Base-by-base conservation (phyloP, 92 coral and sea anemone genomes). In the Anthopleura xanthogrammica region DNA sequence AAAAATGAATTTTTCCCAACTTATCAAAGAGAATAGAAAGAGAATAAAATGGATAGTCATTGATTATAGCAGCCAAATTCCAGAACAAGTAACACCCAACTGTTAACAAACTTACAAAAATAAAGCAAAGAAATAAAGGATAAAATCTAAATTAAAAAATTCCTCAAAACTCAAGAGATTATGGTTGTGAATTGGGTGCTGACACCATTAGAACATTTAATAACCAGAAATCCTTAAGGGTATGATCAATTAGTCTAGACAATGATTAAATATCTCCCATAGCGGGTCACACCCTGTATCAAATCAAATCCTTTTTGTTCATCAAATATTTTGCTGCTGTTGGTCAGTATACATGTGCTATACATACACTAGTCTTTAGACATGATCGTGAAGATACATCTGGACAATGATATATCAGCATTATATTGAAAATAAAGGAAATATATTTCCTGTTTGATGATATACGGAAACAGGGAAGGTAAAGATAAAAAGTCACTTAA, bases 191-290 rank as follows among this genome's bases (percentile, higher is more conserved):
- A 68, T 24, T 68, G 74, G 74, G 74, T 68, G 74, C 17, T 68
- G 74, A 68, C 74, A 68, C 13, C 40, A 23, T 36, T 68, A 6
- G 5, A 68, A 10, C 41, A n/a, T 68, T 68, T 68, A 23, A 29
- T 68, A 22, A 68, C 74, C 74, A 68, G 74, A 68, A 68, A 23
- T 12, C 41, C 74, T 68, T 22, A 68, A 68, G 16, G 2, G 36
- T 64, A 4, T 24, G 74, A 23, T 68, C 41, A 68, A 68, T 68
- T 29, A 29, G 74, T 68, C 74, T 68, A 68, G 74, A 68, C 74
- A 68, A 7, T 68, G 74, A 24, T 68, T 68, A 68, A 68, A 68
- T 68, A 9, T 29, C 74, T 68, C 74, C 42, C 43, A 68, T 68
- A 68, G 14, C 24, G 74, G 43, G 74, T 68, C 74, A 68, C 74